Evolutionary conservation across 2,113 vertebrate species (phyloP), one percentile per base, ranked within the genome.

Genomic region (Anarrhichthys ocellatus): DNA sequence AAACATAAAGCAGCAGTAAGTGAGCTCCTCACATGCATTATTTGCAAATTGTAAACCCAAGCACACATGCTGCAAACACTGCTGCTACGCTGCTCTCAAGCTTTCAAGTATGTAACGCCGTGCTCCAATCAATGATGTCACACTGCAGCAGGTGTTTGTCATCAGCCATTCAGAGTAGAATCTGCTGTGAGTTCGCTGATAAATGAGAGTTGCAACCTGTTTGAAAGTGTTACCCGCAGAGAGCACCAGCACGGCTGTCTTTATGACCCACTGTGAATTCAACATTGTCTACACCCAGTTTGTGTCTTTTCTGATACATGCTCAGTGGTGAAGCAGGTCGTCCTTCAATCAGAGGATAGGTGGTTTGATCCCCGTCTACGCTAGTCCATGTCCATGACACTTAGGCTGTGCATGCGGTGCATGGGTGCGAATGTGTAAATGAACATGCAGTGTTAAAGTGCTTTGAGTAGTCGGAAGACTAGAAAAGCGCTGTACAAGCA

Each of bases 131-230:
- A 64, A 11, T 27, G 32, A 50, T 18, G 68, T 56, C 59, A 42
- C 32, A 32, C 59, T 15, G 38, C 18, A 17, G 68, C 48, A 72
- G 61, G 58, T 34, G 68, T 54, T 38, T 66, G 8, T 40, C 48
- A 29, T 66, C 74, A 27, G 14, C 34, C 7, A 15, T 10, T 40
- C 10, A 59, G n/a, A 40, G 52, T 11, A 38, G 9, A 40, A 24
- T 29, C 48, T 40, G 62, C 36, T 65, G 62, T 40, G 36, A 65
- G 62, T 40, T 24, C 22, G 15, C 65, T 46, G n/a, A 46, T 67
- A 61, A 46, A 18, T 62, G 40, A 73, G 27, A 62, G 48, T 17
- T 50, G 65, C 42, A 74, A 48, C 27, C 61, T n/a, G 58, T 38
- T 15, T 73, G n/a, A 59, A 18, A 42, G 15, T 22, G 27, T 32